phyloP scores from a whole-genome alignment of 2,888 invertebrate genomes.

The Temnothorax unifasciatus region DNA sequence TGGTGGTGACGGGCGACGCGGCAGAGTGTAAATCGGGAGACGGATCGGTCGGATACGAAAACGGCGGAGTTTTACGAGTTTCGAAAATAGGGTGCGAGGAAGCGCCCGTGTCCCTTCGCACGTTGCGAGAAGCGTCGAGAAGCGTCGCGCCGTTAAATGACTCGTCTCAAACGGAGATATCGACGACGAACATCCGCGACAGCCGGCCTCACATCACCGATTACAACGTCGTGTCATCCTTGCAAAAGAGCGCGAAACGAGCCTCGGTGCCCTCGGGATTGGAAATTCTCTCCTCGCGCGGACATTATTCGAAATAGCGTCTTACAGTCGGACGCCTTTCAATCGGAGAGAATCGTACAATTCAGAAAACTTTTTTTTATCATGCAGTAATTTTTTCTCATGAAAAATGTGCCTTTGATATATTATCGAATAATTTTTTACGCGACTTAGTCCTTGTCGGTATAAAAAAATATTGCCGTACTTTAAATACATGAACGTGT shows the following conservation, averaged over 20 bases:
- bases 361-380: neutral
- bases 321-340: neutral
- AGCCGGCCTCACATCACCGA: neutral
- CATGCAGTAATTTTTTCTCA: neutral
- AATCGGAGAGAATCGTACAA: neutral
- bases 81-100: slow-evolving; percentile 75
- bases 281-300: neutral
- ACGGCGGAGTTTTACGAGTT: slow-evolving; percentile 69
- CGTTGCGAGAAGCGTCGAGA: slow-evolving; percentile 34
- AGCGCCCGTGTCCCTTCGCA: slow-evolving; percentile 3
- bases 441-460: neutral
- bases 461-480: neutral
- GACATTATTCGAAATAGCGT: neutral
- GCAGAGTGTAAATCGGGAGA: slow-evolving; percentile 72
- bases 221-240: slow-evolving; percentile 9
- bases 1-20: slow-evolving; percentile 44
- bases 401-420: neutral
- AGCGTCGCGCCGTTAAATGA: slow-evolving; percentile 64
- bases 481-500: neutral
- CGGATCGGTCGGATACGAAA: slow-evolving; percentile 72
- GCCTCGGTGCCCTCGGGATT: neutral
- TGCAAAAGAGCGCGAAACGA: neutral
- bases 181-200: slow-evolving; percentile 18
- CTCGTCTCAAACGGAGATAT: slow-evolving; percentile 60
- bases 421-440: neutral